Conservation (phyloP, 2,888 invertebrate species). For the Nephrotoma guestfalica region DNA sequence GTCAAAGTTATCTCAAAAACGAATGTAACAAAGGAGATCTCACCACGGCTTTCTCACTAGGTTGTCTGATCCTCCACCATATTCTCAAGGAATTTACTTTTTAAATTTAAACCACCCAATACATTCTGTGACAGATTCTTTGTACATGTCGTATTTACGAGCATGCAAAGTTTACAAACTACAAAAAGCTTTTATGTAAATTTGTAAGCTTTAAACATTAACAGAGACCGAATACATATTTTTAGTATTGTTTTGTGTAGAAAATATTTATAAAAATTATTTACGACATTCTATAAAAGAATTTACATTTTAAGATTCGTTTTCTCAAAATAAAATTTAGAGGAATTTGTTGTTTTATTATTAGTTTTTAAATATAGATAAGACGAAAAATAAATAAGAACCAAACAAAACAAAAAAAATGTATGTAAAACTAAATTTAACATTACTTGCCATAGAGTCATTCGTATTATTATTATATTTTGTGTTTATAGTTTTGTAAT, state of each 20-base stretch:
- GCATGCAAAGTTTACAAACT: neutral
- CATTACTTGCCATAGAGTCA: neutral
- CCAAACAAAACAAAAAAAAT: neutral
- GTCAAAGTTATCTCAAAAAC: too few species aligned
- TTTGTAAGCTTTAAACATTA: neutral
- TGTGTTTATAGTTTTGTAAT: neutral
- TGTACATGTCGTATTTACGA: neutral
- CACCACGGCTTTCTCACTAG: too few species aligned
- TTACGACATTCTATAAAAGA: neutral
- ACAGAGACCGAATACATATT: neutral
- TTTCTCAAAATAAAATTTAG: neutral
- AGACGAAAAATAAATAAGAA: neutral
- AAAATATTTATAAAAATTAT: neutral
- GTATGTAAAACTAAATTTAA: neutral
- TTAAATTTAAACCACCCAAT: too few species aligned
- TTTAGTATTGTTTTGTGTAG: neutral
- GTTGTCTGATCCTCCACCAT: too few species aligned
- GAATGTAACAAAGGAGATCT: too few species aligned
- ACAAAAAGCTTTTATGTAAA: neutral
- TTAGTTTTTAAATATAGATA: too few species aligned
- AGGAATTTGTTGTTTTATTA: neutral
- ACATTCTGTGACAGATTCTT: too few species aligned
- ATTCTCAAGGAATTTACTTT: too few species aligned
- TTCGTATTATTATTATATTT: neutral
- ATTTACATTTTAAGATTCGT: neutral